Conservation (phyloP, 2,888 invertebrate species). For the Drosophila siamana region DNA sequence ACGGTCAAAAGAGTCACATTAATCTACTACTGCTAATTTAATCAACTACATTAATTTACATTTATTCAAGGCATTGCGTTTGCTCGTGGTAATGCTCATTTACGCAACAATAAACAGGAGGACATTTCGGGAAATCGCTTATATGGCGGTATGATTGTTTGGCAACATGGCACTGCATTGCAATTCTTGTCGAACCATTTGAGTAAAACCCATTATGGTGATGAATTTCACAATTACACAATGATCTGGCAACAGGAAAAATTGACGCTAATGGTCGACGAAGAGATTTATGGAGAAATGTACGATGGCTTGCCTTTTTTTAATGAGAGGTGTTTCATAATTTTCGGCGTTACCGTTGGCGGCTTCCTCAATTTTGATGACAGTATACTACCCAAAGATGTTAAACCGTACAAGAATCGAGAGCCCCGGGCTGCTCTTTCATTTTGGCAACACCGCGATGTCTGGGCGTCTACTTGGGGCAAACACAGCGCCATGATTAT, state of each 20-base stretch:
- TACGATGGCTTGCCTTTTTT: slow-evolving; percentile 73
- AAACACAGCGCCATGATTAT: slow-evolving; percentile 82
- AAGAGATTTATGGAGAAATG: slow-evolving; percentile 86
- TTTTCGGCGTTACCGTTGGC: slow-evolving; percentile 92
- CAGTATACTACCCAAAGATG: slow-evolving; percentile 40
- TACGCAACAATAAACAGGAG: slow-evolving; percentile 63
- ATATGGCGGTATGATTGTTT: slow-evolving; percentile 80
- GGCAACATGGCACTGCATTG: slow-evolving; percentile 81
- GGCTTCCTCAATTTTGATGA: slow-evolving; percentile 90
- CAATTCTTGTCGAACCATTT: slow-evolving; percentile 67
- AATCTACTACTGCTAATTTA: too few relatives aligned
- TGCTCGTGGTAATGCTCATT: slow-evolving; percentile 88
- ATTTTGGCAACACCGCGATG: slow-evolving; percentile 89
- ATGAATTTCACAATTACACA: slow-evolving; percentile 89
- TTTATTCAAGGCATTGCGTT: slow-evolving; percentile 87
- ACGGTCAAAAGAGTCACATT: not conserved
- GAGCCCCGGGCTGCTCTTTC: slow-evolving; percentile 89
- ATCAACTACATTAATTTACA: not conserved
- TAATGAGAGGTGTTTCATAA: slow-evolving; percentile 89
- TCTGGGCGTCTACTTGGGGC: slow-evolving; percentile 91
- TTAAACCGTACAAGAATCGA: slow-evolving; percentile 91
- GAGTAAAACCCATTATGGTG: slow-evolving; percentile 86
- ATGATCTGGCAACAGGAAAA: slow-evolving; percentile 88
- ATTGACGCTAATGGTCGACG: slow-evolving; percentile 86
- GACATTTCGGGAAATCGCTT: slow-evolving; percentile 79